Percentiles rank a stretch among this genome's conserved stretches.
Conservation (phyloP, 2,888 invertebrate genomes). For the Phalangium opilio region DNA sequence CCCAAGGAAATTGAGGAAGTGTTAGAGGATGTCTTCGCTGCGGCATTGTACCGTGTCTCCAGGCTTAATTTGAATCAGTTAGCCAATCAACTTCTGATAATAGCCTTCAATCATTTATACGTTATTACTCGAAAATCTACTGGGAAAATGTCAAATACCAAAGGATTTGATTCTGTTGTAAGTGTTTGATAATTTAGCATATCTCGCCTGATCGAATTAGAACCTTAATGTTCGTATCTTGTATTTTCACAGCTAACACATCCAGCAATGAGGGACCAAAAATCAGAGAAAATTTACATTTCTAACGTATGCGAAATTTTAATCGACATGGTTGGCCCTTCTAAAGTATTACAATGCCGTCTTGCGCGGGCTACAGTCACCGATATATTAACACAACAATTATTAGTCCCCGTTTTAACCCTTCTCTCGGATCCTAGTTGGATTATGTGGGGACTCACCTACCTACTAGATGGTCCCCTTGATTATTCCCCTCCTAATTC, state of each 20-base stretch:
- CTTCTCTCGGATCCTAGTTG: slow-evolving; percentile 19
- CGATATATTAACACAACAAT: slow-evolving; percentile 15
- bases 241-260: slow-evolving; percentile 12
- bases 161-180: slow-evolving; percentile 5
- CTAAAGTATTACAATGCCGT: slow-evolving; percentile 7
- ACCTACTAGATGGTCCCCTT: no score
- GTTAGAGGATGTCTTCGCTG: slow-evolving; percentile 9
- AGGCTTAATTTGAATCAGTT: slow-evolving; percentile 8
- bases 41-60: slow-evolving; percentile 5
- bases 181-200: not conserved
- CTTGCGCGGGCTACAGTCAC: slow-evolving; percentile 10
- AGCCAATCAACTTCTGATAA: slow-evolving; percentile 7
- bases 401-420: slow-evolving; percentile 19
- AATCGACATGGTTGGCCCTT: slow-evolving; percentile 13
- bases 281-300: slow-evolving; percentile 15
- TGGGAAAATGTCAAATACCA: slow-evolving; percentile 3
- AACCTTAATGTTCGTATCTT: no score
- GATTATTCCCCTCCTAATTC: no score
- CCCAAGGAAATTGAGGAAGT: slow-evolving; percentile 4
- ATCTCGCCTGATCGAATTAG: no score
- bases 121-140: slow-evolving; percentile 8
- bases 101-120: slow-evolving; percentile 9
- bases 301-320: slow-evolving; percentile 11
- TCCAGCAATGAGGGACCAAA: slow-evolving; percentile 11
- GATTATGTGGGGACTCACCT: slow-evolving; percentile 4